Percentiles rank a stretch among this genome's conserved stretches.
Conservation (phyloP, 2,888 invertebrate genomes). For the Gastracanthus pulcherrimus region DNA sequence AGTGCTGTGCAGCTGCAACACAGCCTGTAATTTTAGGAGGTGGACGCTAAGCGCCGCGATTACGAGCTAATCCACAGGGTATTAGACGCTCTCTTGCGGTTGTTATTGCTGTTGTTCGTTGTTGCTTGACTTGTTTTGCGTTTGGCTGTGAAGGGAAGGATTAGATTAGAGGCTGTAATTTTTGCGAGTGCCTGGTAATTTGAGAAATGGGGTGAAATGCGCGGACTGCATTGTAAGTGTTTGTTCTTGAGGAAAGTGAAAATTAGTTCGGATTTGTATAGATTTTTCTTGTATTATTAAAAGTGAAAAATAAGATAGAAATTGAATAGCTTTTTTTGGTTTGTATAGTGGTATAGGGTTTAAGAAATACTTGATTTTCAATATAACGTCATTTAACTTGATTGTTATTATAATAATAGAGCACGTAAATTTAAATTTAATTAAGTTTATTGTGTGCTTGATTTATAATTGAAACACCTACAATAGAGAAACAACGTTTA, state of each 20-base stretch:
- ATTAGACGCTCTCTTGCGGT: not conserved
- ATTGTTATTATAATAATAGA: no score
- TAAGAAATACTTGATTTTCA: no score
- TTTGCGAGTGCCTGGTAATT: slow-evolving; percentile 8
- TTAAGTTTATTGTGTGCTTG: no score
- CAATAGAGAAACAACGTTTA: no score
- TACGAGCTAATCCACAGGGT: not conserved
- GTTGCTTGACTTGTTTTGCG: not conserved
- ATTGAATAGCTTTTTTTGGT: no score
- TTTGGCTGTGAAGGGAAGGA: not conserved
- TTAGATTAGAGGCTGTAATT: slow-evolving; percentile 3
- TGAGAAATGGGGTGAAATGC: not conserved
- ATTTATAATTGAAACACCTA: no score
- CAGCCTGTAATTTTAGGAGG: not conserved
- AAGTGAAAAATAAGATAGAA: no score
- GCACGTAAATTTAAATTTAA: no score
- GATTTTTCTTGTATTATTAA: no score
- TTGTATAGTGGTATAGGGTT: no score
- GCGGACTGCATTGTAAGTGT: not conserved
- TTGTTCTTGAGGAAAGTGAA: not conserved
- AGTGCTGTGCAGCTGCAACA: no score
- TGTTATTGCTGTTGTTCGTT: not conserved
- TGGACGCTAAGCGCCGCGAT: not conserved
- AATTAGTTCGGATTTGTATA: not conserved
- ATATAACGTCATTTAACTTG: no score